phyloP scores from a whole-genome alignment of 1,140 invertebrate genomes.

The Copidosoma floridanum region DNA sequence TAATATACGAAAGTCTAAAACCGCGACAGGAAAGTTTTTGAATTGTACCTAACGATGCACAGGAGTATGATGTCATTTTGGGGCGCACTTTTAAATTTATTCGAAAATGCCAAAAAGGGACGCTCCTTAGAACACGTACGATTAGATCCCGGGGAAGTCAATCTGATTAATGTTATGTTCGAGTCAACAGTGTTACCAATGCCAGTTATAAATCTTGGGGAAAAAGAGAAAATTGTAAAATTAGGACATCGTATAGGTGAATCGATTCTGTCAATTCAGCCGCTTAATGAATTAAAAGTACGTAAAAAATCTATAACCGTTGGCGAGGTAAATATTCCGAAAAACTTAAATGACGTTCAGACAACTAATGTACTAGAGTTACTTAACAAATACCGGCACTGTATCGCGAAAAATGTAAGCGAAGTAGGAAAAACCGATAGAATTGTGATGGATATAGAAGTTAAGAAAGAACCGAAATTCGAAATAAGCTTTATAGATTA shows the following conservation, averaged over 20 bases:
- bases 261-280: background rate
- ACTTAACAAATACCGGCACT: slow-evolving; percentile 9
- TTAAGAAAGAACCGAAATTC: slow-evolving; percentile 42
- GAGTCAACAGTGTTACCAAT: background rate
- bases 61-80: slow-evolving; percentile 16
- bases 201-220: background rate
- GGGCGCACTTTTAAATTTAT: slow-evolving; percentile 28
- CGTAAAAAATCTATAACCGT: background rate
- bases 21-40: slow-evolving; percentile 16
- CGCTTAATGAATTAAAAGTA: background rate
- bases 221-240: background rate
- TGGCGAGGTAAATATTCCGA: background rate
- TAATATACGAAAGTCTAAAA: slow-evolving; percentile 8
- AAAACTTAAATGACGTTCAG: background rate
- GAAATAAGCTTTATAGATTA: no score
- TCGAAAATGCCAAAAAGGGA: background rate
- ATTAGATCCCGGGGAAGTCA: background rate
- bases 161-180: background rate
- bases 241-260: background rate
- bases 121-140: background rate
- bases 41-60: slow-evolving; percentile 28
- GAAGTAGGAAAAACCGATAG: slow-evolving; percentile 16
- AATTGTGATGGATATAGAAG: slow-evolving; percentile 35
- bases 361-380: background rate
- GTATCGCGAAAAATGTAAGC: slow-evolving; percentile 31